Base-by-base conservation (phyloP, 2,888 invertebrate species). In the Brassicogethes aeneus region DNA sequence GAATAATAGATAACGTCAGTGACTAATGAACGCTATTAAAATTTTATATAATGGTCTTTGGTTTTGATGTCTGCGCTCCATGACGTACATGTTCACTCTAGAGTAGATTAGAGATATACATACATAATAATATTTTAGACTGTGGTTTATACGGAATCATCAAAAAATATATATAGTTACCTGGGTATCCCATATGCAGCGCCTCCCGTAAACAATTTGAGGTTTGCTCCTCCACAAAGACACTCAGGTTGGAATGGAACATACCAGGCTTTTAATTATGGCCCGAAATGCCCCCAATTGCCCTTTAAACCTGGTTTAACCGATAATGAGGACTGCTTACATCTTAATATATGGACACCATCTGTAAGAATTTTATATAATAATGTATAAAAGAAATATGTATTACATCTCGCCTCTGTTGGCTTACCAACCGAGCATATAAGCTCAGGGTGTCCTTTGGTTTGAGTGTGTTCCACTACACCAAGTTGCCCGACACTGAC, bases 341-440 rank as follows among this genome's bases (percentile, higher is more conserved):
- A 82, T 61, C 68, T 94, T 37, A 93, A 92, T 60, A 80, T 94
- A 47, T 94, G 92, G 90, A 80, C 85, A 2, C 86, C 93, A 34
- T 79, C 82, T 74, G 83, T 82, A 64, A 53, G 57, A 41, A 23
- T 23, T 23, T 23, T 23, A 5, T 23, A 7, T 23, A 5, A 23
- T 23, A 23, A 23, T 23, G 5, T 7, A 7, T 23, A 7, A 23
- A 5, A 10, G 23, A 23, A 5, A 23, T 23, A 5, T 7, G 10
- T 7, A 23, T 23, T 23, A 23, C 23, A 23, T 23, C 23, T 23
- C 10, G n/a, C n/a, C n/a, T n/a, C n/a, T n/a, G n/a, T n/a, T n/a
- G n/a, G n/a, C n/a, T n/a, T n/a, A n/a, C n/a, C n/a, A n/a, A n/a
- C n/a, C n/a, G n/a, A n/a, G n/a, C n/a, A n/a, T n/a, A n/a, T n/a